Conservation (phyloP, 2,113 vertebrate genomes). For the Oryzias celebensis region DNA sequence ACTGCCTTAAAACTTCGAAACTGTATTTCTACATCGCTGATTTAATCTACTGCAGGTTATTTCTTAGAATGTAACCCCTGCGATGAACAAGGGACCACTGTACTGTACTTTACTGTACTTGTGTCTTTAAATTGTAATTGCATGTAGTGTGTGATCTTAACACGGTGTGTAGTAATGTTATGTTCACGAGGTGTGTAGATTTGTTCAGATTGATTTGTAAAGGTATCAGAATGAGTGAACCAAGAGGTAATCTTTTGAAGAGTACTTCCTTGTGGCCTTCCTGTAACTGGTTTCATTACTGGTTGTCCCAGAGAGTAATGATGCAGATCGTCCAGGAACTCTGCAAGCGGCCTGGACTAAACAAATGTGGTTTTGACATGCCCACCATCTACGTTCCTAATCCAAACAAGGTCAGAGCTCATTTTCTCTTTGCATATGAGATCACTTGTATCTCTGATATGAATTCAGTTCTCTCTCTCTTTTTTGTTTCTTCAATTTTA, state of each 20-base stretch:
- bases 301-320: constrained; percentile 77
- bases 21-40: too few relatives aligned
- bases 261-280: not conserved
- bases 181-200: too few relatives aligned
- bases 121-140: too few relatives aligned
- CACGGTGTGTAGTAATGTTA: too few relatives aligned
- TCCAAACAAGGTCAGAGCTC: constrained; percentile 70
- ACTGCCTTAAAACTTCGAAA: too few relatives aligned
- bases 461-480: not conserved
- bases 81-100: too few relatives aligned
- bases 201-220: too few relatives aligned
- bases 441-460: not conserved
- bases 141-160: too few relatives aligned
- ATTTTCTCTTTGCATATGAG: not conserved
- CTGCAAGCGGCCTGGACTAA: constrained; percentile 83
- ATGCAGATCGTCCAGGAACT: constrained; percentile 88
- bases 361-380: constrained; percentile 87
- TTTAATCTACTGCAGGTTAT: too few relatives aligned
- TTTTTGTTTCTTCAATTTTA: not conserved
- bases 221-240: not conserved
- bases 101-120: too few relatives aligned
- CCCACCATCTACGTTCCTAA: constrained; percentile 83
- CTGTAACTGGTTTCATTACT: not conserved
- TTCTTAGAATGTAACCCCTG: too few relatives aligned
- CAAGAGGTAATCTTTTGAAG: too few relatives aligned